Evolutionary conservation across 1,140 invertebrate species (phyloP), one percentile per base, ranked within the genome.

Genomic region (Trachelipus rathkii): DNA sequence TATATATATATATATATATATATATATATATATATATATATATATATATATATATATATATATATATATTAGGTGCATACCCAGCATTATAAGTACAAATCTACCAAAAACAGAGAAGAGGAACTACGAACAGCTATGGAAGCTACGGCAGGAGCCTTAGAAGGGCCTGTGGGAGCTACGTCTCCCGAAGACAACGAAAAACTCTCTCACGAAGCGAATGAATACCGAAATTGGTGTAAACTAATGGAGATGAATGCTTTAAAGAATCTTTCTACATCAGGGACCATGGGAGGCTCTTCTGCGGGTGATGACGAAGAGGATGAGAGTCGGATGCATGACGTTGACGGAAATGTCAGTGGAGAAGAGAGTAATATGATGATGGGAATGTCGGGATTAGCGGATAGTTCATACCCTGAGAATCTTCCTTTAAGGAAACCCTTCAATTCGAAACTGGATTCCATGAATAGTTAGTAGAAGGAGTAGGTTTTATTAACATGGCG

Each of bases 171-270:
- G 11, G 73, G 73, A 11, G 50, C 76, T 44, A 73, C 66, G 24
- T 71, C 76, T 43, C 76, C 77, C 15, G 78, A 78, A 19, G 79
- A 81, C 23, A 72, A 53, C 9, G 78, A 79, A 60, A 78, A 81
- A 75, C 77, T 78, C 15, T 81, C 79, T 44, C 75, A 81, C 60
- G 79, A 81, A 71, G 79, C 79, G 45, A 81, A 78, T 46, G 79
- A 81, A 66, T 81, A 81, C 70, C 75, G 79, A 68, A 81, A 78
- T 77, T 81, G 79, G 79, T 81, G 79, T 44, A 81, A 81, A 73
- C 77, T 81, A 23, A 81, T 81, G 79, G 79, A 81, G 69, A 75
- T 81, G 43, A 81, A 81, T 74, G 79, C 79, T 44, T 77, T 81
- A 77, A 81, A 81, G 71, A 81, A 81, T 60, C 78, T 81, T 5